phyloP scores from a whole-genome alignment of 2,113 vertebrate genomes.

The Etheostoma cragini region DNA sequence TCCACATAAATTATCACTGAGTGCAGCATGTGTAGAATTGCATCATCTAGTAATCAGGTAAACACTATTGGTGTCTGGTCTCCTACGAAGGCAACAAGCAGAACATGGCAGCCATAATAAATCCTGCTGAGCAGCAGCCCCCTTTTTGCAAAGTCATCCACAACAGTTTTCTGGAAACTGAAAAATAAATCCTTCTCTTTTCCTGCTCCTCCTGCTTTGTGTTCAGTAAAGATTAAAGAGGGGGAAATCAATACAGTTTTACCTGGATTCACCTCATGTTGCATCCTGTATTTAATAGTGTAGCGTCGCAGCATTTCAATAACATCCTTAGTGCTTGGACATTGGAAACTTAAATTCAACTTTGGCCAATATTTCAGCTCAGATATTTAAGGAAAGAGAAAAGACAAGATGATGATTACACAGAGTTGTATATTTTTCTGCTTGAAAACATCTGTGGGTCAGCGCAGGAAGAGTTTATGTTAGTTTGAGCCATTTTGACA shows the following conservation, averaged over 20 bases:
- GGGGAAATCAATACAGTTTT: slow-evolving; percentile 20
- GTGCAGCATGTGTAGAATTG: background rate
- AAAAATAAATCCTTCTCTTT: background rate
- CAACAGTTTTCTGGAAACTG: background rate
- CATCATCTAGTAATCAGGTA: slow-evolving; percentile 1
- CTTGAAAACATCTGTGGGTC: background rate
- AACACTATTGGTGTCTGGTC: background rate
- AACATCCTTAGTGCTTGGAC: background rate
- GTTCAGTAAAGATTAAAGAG: slow-evolving; percentile 18
- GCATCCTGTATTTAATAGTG: background rate
- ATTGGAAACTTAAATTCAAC: background rate
- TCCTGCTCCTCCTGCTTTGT: slow-evolving; percentile 3
- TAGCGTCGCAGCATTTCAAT: background rate
- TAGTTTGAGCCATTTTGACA: background rate
- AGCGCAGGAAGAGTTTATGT: background rate
- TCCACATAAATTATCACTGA: background rate
- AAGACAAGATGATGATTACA: background rate
- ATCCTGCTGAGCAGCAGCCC: slow-evolving; percentile 10
- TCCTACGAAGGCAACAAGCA: slow-evolving; percentile 11
- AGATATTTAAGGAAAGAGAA: background rate
- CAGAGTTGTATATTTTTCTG: background rate
- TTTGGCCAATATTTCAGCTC: background rate
- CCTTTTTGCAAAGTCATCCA: background rate
- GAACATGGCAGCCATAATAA: slow-evolving; percentile 14
- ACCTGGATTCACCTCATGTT: slow-evolving; percentile 36